These are phyloP conservation scores for Oryzias sinensis DNA, from an alignment of 2,797 vertebrate genomes.

Conservation along the genomic window DNA sequence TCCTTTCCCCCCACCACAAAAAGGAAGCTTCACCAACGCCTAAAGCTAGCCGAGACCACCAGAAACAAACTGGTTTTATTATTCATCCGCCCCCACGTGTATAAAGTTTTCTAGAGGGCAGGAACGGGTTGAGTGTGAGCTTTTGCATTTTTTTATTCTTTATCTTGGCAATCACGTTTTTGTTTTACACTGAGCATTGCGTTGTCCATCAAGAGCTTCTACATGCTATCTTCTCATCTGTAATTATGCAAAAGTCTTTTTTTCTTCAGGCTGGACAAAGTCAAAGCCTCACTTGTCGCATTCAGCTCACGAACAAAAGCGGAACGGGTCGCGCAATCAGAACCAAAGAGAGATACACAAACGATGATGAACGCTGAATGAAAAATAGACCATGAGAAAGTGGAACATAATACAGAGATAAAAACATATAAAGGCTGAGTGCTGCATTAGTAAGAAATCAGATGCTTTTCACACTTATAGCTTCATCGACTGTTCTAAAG, in stretches of 20 bases:
- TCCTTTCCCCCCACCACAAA: slow-evolving; percentile 57
- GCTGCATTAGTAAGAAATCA: slow-evolving; percentile 58
- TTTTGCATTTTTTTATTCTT: slow-evolving; percentile 22
- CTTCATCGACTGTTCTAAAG: slow-evolving; percentile 44
- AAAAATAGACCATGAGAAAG: slow-evolving; percentile 26
- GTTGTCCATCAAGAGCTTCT: slow-evolving; percentile 6
- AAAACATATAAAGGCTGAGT: slow-evolving; percentile 55
- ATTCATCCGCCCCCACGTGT: slow-evolving; percentile 65
- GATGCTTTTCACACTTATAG: slow-evolving; percentile 47
- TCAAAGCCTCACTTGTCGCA: slow-evolving; percentile 8
- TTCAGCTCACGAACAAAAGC: slow-evolving; percentile 10
- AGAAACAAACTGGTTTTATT: slow-evolving; percentile 63
- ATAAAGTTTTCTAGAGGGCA: slow-evolving; percentile 51
- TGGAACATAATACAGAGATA: slow-evolving; percentile 30
- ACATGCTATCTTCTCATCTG: slow-evolving; percentile 4
- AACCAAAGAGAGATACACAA: slow-evolving; percentile 18
- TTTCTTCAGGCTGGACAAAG: slow-evolving; percentile 17
- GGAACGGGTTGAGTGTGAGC: slow-evolving; percentile 38
- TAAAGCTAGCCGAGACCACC: slow-evolving; percentile 52
- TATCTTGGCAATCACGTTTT: neutral
- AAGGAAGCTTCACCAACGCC: slow-evolving; percentile 68
- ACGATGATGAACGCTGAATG: slow-evolving; percentile 49
- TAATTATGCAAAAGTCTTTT: neutral
- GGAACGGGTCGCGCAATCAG: neutral
- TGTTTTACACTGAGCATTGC: slow-evolving; percentile 5